Evolutionary conservation across 1,140 invertebrate species (phyloP), one percentile per base, ranked within the genome.

Genomic region (Drosophila hydei): DNA sequence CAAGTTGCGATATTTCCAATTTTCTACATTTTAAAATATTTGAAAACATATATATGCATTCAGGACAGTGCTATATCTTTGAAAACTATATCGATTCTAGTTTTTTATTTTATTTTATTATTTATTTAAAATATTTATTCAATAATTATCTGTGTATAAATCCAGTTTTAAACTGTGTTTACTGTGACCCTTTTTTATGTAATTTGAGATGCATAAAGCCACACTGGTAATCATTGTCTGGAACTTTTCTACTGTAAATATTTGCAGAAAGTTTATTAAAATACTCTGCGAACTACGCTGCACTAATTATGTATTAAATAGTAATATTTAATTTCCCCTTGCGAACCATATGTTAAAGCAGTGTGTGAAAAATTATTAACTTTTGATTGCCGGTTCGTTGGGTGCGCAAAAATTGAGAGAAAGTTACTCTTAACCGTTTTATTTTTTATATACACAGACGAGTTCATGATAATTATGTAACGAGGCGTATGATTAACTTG

Each of bases 211-310:
- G 25, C 6, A 27, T 27, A 3, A 27, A 27, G n/a, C 25, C 21
- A 23, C 2, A 4, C 21, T 23, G 2, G 6, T 27, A 27, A 27
- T 27, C 6, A 27, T 23, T 40, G n/a, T 67, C 30, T 72, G 75
- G 61, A 83, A 83, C 79, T 84, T 81, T 75, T 77, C 65, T 77
- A 61, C 70, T 85, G 81, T 72, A 62, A 72, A 70, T 54, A 54
- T 50, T 56, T 54, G 33, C 48, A 18, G 63, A 45, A 51, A 67
- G 75, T 85, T 70, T 76, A 85, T 84, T 77, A 79, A 77, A 69
- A 54, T 64, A 0, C 27, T 8, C 27, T 30, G 30, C 56, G 38
- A 14, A 67, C 79, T 68, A 50, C 43, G 36, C 62, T 48, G 42
- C 48, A 67, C 60, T 73, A 85, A 76, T 79, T 79, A 79, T 79